Conservation (phyloP, 2,888 invertebrate genomes). For the Scrobipalpa costella region DNA sequence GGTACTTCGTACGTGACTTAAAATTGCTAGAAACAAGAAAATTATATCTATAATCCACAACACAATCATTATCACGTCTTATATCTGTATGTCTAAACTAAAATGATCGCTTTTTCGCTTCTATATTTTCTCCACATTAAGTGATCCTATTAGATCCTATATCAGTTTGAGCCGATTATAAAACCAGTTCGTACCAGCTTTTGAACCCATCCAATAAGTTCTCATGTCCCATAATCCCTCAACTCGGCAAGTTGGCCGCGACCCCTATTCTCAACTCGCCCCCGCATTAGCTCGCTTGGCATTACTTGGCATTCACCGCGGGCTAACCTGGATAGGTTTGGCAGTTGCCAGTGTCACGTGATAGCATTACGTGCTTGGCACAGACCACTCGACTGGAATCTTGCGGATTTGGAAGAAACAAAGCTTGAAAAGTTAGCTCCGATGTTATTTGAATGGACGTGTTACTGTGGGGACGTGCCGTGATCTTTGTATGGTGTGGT, state of each 20-base stretch:
- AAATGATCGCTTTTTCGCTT: no score
- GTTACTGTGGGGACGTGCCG: constrained; percentile 2
- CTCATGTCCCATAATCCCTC: background rate
- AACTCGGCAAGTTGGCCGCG: background rate
- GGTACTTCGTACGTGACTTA: no score
- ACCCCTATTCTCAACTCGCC: constrained; percentile 25
- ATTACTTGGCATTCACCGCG: constrained; percentile 29
- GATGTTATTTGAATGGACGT: constrained; percentile 20
- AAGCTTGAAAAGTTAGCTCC: constrained; percentile 10
- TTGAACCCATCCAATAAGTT: background rate
- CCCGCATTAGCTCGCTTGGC: constrained; percentile 7
- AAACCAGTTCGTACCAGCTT: background rate
- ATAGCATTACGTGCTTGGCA: constrained; percentile 31
- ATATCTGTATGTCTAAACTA: no score
- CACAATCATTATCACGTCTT: no score
- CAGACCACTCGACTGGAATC: constrained; percentile 9
- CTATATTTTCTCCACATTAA: no score
- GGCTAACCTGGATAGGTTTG: constrained; percentile 26
- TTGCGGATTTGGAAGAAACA: constrained; percentile 17
- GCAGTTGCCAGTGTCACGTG: constrained; percentile 24
- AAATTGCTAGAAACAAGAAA: no score
- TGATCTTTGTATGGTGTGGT: constrained; percentile 10
- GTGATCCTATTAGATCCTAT: no score
- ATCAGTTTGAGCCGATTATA: background rate
- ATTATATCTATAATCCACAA: no score